Percentiles rank a stretch among this genome's conserved stretches.
Conservation (phyloP, 1,140 invertebrate genomes). For the Drosophila sturtevanti region DNA sequence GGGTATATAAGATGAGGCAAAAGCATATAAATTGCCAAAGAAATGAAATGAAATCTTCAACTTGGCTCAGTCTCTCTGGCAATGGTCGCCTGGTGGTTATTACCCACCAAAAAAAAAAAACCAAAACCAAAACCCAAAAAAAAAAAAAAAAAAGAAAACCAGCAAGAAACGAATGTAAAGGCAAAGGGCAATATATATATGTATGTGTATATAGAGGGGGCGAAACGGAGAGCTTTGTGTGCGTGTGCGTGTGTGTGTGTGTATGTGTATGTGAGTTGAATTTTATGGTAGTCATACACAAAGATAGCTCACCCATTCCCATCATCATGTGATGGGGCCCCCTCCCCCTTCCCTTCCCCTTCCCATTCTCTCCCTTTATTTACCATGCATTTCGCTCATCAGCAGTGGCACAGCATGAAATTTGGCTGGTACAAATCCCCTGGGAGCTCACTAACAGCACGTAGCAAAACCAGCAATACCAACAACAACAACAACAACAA, state of each 20-base stretch:
- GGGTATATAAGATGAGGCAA: constrained; percentile 3
- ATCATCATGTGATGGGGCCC: not conserved
- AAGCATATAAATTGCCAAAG: constrained; percentile 51
- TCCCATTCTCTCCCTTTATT: not conserved
- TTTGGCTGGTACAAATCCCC: constrained; percentile 73
- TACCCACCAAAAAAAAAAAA: constrained; percentile 32
- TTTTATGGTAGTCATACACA: constrained; percentile 77
- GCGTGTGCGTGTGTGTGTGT: constrained; percentile 55
- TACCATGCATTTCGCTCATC: constrained; percentile 21
- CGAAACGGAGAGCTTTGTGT: not conserved
- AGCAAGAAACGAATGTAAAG: not conserved
- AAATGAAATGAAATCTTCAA: constrained; percentile 68
- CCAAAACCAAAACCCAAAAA: too few species aligned
- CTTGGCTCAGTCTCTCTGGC: constrained; percentile 39
- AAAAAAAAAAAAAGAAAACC: not conserved
- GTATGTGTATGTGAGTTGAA: constrained; percentile 69
- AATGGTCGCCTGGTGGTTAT: constrained; percentile 75
- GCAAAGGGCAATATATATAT: not conserved
- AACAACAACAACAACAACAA: constrained; percentile 25
- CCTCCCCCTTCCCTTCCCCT: not conserved
- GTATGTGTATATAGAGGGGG: too few species aligned
- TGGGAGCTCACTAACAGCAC: constrained; percentile 65
- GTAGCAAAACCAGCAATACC: constrained; percentile 42
- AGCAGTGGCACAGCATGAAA: constrained; percentile 43
- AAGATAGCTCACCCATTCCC: constrained; percentile 44